phyloP scores from a whole-genome alignment of 2,888 invertebrate genomes.

The Trachelus troglodyta region DNA sequence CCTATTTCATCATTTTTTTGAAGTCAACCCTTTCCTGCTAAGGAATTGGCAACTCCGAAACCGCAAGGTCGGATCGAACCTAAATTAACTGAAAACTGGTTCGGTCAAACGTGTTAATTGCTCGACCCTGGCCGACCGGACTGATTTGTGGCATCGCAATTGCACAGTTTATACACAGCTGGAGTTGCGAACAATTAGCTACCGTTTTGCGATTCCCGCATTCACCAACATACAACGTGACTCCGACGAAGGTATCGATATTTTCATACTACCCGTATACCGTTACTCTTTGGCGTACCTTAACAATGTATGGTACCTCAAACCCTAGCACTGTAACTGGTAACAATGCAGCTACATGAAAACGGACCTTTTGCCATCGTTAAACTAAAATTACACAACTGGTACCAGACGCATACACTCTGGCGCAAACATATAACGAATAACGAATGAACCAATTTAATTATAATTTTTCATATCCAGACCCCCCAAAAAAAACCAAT shows the following conservation, averaged over 20 bases:
- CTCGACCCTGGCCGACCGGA: constrained; percentile 20
- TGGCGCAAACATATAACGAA: too few species aligned
- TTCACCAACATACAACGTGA: background rate
- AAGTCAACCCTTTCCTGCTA: background rate
- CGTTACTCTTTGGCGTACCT: constrained; percentile 23
- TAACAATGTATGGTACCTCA: constrained; percentile 1
- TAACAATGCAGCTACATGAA: constrained; percentile 27
- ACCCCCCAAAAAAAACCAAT: background rate
- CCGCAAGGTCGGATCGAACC: constrained; percentile 13
- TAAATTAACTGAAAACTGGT: constrained; percentile 39
- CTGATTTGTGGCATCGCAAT: constrained; percentile 39
- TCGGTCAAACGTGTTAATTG: constrained; percentile 46
- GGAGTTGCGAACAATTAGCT: background rate
- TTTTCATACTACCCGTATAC: constrained; percentile 27
- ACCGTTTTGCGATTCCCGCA: background rate
- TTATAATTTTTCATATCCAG: background rate
- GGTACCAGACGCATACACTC: background rate
- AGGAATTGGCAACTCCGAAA: background rate
- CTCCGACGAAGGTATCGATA: constrained; percentile 26
- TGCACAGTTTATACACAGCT: constrained; percentile 33
- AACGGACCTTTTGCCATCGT: background rate
- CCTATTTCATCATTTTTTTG: too few species aligned
- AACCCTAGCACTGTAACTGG: constrained; percentile 33
- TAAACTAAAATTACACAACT: background rate
- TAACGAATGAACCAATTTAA: too few species aligned